Percentiles rank a stretch among this genome's conserved stretches.
phyloP scores from a whole-genome alignment of 2,113 vertebrate species.

The Megalops atlanticus region DNA sequence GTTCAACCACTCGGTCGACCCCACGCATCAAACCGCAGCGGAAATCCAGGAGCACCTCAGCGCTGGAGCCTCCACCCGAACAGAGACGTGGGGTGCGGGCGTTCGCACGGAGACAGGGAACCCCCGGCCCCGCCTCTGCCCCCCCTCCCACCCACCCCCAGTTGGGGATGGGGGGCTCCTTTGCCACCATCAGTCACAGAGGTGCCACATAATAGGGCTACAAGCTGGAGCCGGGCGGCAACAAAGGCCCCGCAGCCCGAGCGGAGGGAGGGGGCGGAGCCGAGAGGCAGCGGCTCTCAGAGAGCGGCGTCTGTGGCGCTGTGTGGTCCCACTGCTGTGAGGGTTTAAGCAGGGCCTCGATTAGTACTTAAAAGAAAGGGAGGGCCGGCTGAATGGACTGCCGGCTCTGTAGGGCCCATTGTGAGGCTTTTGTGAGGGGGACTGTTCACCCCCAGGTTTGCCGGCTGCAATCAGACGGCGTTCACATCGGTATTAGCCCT shows the following conservation, averaged over 20 bases:
- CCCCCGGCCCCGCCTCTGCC: not conserved
- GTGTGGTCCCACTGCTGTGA: slow-evolving; percentile 17
- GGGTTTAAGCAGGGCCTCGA: slow-evolving; percentile 1
- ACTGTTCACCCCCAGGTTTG: not conserved
- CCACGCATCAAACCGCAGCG: too few species aligned
- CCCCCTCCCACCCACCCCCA: not conserved
- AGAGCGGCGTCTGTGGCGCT: not conserved
- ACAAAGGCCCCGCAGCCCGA: slow-evolving; percentile 1
- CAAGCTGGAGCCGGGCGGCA: not conserved
- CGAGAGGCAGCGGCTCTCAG: not conserved
- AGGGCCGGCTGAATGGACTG: slow-evolving; percentile 14
- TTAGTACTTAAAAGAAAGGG: slow-evolving; percentile 25
- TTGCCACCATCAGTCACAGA: not conserved
- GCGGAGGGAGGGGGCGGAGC: not conserved
- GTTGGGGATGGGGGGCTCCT: not conserved
- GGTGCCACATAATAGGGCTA: slow-evolving; percentile 2
- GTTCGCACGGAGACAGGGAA: not conserved
- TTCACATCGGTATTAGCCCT: slow-evolving; percentile 6
- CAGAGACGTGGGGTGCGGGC: not conserved
- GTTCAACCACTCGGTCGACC: too few species aligned
- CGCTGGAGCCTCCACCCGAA: not conserved
- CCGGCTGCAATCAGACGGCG: not conserved
- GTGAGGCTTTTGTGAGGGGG: slow-evolving; percentile 13
- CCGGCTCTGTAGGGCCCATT: not conserved
- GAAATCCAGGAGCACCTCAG: not conserved